These are phyloP conservation scores for Eristalinus sepulchralis DNA, from an alignment of 2,888 invertebrate species.

Conservation along the genomic window DNA sequence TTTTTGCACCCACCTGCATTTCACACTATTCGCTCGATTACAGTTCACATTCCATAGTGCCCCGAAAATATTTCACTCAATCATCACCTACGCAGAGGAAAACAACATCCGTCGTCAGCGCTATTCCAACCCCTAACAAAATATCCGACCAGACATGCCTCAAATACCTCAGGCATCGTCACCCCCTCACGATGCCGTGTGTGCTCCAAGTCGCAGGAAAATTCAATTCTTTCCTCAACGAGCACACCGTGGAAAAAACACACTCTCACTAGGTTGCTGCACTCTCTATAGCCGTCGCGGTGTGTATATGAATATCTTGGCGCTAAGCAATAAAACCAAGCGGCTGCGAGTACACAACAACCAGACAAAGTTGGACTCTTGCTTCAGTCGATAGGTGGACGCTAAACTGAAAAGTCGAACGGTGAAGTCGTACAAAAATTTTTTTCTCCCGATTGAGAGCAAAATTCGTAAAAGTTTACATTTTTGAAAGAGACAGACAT, in stretches of 20 bases:
- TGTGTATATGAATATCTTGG: constrained; percentile 36
- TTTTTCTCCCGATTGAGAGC: not conserved
- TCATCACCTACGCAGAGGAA: not conserved
- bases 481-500: not conserved
- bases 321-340: constrained; percentile 65
- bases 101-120: not conserved
- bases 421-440: constrained; percentile 3
- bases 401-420: constrained; percentile 59
- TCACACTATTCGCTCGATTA: constrained; percentile 9
- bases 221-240: not conserved
- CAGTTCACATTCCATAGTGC: constrained; percentile 19
- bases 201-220: constrained; percentile 28
- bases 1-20: constrained; percentile 12
- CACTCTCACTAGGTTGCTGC: constrained; percentile 17
- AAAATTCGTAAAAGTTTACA: constrained; percentile 3
- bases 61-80: constrained; percentile 15
- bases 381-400: constrained; percentile 65
- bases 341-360: constrained; percentile 43
- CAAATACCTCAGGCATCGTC: constrained; percentile 12
- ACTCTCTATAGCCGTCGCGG: constrained; percentile 12
- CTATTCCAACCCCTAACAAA: constrained; percentile 17
- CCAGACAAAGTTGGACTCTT: constrained; percentile 54
- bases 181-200: not conserved
- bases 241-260: not conserved
- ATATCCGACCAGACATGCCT: constrained; percentile 17